Evolutionary conservation across 1,140 invertebrate genomes (phyloP).

Genomic region (Arctopsyche grandis): DNA sequence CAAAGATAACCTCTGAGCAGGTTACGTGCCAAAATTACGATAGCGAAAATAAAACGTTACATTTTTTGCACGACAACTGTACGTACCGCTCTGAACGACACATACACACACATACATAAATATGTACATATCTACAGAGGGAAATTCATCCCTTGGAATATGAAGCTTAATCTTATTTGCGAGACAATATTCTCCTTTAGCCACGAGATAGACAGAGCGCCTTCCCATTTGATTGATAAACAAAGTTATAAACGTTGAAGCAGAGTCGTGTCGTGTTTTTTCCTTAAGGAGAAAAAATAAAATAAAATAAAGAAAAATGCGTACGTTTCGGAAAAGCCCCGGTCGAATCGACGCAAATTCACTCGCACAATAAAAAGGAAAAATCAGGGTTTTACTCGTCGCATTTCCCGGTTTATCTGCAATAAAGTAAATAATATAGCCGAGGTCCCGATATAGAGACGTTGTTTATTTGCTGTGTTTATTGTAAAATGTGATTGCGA

Average conservation of each 20-base stretch:
- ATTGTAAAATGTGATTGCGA: background rate
- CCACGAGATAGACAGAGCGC: slow-evolving; percentile 30
- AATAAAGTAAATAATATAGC: background rate
- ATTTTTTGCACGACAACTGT: too few relatives aligned
- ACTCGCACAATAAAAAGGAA: background rate
- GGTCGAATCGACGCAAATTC: slow-evolving; percentile 4
- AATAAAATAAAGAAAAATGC: background rate
- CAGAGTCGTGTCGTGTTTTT: slow-evolving; percentile 33
- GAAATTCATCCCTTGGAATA: background rate
- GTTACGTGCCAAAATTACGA: too few relatives aligned
- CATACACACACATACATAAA: too few relatives aligned
- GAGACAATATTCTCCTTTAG: slow-evolving; percentile 44
- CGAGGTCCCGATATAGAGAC: background rate
- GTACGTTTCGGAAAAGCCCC: background rate
- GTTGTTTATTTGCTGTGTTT: too few relatives aligned
- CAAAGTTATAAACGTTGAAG: slow-evolving; percentile 51
- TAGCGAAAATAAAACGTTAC: too few relatives aligned
- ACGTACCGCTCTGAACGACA: too few relatives aligned
- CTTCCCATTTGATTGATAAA: slow-evolving; percentile 49
- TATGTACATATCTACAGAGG: too few relatives aligned
- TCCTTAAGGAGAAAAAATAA: background rate
- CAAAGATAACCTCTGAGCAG: too few relatives aligned
- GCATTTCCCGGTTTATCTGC: too few relatives aligned
- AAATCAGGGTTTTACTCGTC: background rate
- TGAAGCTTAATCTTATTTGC: slow-evolving; percentile 44